These are phyloP conservation scores for Balearica regulorum DNA, from an alignment of 2,797 vertebrate genomes.

Conservation along the genomic window DNA sequence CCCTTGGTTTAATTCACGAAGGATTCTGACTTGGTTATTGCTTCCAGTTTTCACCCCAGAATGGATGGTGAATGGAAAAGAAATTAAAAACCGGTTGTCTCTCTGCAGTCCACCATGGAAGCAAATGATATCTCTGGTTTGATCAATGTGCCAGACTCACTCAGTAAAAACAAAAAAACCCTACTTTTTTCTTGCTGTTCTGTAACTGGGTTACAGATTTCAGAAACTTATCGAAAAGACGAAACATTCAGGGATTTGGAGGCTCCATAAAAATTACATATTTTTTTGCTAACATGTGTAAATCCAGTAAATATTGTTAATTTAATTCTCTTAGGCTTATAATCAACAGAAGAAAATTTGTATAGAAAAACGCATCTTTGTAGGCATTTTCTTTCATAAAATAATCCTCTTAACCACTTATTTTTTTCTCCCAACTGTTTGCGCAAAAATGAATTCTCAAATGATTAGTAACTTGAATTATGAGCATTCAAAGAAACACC, in stretches of 20 bases:
- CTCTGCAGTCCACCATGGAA: neutral
- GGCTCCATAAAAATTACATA: neutral
- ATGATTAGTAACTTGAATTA: neutral
- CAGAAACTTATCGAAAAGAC: neutral
- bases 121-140: neutral
- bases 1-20: neutral
- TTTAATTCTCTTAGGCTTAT: neutral
- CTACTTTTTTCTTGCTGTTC: neutral
- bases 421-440: neutral
- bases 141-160: neutral
- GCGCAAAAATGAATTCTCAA: neutral
- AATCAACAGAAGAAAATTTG: neutral
- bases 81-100: neutral
- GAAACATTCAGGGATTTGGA: neutral
- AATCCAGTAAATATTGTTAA: neutral
- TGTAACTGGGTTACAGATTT: neutral
- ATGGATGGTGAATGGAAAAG: neutral
- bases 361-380: neutral
- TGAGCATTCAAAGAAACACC: neutral
- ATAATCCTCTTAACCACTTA: neutral
- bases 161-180: neutral
- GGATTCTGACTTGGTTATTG: neutral
- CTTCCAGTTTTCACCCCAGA: neutral
- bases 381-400: neutral
- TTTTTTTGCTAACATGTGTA: neutral